phyloP scores from a whole-genome alignment of 2,113 vertebrate genomes.

The Hyla sarda region DNA sequence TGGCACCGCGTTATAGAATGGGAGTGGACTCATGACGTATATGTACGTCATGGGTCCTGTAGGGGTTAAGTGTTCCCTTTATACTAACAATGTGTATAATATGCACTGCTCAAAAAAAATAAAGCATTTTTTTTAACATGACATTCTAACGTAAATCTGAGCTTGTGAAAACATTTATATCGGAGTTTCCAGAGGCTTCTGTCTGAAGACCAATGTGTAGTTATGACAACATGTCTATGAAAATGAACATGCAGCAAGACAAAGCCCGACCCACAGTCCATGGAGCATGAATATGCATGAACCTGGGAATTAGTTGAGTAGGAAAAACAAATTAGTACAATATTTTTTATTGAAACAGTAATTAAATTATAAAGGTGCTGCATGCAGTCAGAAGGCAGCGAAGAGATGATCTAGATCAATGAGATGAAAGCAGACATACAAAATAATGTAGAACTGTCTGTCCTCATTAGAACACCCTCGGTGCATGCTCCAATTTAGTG shows the following conservation, averaged over 20 bases:
- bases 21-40: too few species aligned
- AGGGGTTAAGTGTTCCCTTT: too few species aligned
- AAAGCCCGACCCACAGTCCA: not conserved
- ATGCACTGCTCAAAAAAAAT: too few species aligned
- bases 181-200: not conserved
- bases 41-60: too few species aligned
- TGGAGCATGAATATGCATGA: conserved; percentile 29
- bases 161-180: not conserved
- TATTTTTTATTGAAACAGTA: not conserved
- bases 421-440: not conserved
- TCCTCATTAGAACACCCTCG: conserved; percentile 41
- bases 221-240: not conserved
- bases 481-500: conserved; percentile 38
- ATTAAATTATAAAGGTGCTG: not conserved
- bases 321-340: not conserved
- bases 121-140: too few species aligned
- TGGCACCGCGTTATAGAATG: too few species aligned
- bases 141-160: not conserved
- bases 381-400: not conserved
- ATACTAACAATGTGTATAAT: too few species aligned
- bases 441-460: conserved; percentile 33
- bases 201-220: not conserved
- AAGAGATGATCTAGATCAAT: conserved; percentile 1
- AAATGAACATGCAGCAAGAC: not conserved
- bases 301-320: conserved; percentile 9